Base-by-base conservation (phyloP, 2,888 invertebrate species). In the Eledona agricola region DNA sequence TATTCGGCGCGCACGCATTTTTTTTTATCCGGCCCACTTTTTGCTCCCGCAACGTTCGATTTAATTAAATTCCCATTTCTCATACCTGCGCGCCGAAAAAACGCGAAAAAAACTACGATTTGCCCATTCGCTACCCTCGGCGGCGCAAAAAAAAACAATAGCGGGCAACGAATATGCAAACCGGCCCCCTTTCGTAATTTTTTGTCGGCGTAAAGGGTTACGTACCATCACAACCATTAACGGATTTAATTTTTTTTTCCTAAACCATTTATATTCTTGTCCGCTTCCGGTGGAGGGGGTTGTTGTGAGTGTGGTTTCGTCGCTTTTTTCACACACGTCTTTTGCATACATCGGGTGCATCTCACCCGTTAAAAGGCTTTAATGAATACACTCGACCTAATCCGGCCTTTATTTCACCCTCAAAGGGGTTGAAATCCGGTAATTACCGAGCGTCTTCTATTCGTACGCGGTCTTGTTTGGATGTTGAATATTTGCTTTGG, bases 311-410 rank as follows among this genome's bases (percentile, higher is more conserved):
- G 42, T 42, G 42, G 42, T 42, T 42, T 20, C 5, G 42, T 42
- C 9, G 26, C 31, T 53, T 53, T 47, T 53, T 49, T 49, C 53
- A 53, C 53, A 49, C 53, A 42, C 49, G 19, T 53, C 53, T 53
- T 53, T 53, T 53, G 53, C 53, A 53, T 53, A 53, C 20, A 52
- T 38, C 32, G 32, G 47, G 37, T 47, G 47, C 47, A 51, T 45
- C n/a, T n/a, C 54, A 43, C 26, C 38, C 43, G 35, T 29, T 60
- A 53, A 62, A 62, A 60, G 65, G 65, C 63, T 63, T 55, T 71
- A 70, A 71, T 70, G 70, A 70, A 71, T 68, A 64, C 65, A 65
- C 52, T 60, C 61, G 43, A 60, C 59, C 54, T 72, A 70, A 70
- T 70, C 72, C 69, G 62, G 63, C 67, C 62, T 66, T 71, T 71